Percentiles rank a stretch among this genome's conserved stretches.
These are phyloP conservation scores for Cyprinella venusta DNA, from an alignment of 2,797 vertebrate species.

Conservation along the genomic window DNA sequence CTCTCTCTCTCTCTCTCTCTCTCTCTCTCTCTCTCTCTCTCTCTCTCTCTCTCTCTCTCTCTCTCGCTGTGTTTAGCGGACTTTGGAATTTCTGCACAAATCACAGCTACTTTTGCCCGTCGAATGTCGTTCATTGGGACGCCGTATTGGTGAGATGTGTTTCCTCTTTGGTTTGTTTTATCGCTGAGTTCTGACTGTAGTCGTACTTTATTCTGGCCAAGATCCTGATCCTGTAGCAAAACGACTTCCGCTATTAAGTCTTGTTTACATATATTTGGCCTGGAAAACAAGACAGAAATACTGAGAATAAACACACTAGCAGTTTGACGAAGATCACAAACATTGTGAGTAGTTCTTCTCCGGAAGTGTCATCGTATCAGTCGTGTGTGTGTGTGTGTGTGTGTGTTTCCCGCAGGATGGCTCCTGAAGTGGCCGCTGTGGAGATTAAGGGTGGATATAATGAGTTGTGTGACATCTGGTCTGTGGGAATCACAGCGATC, in stretches of 20 bases:
- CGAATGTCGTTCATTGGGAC: conserved; percentile 93
- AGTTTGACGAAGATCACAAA: too few relatives aligned
- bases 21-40: not conserved
- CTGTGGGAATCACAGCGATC: conserved; percentile 91
- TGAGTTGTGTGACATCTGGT: conserved; percentile 91
- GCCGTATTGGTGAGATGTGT: conserved; percentile 85
- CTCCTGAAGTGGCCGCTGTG: conserved; percentile 91
- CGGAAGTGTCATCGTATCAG: too few relatives aligned
- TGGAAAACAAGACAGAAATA: too few relatives aligned
- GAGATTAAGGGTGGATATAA: conserved; percentile 93
- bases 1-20: not conserved
- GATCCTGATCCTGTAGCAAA: too few relatives aligned
- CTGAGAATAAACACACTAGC: too few relatives aligned
- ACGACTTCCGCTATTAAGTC: too few relatives aligned
- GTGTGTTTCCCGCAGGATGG: conserved; percentile 82
- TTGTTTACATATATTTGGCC: too few relatives aligned
- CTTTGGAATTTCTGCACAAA: conserved; percentile 92
- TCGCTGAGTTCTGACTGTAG: not conserved
- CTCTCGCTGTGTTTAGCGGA: conserved; percentile 78
- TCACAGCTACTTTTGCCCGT: conserved; percentile 88
- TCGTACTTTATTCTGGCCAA: not conserved
- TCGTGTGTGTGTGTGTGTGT: not conserved
- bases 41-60: not conserved
- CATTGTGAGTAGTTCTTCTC: too few relatives aligned
- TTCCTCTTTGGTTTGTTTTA: not conserved